Evolutionary conservation across 2,797 vertebrate genomes (phyloP).

Genomic region (Miichthys miiuy): DNA sequence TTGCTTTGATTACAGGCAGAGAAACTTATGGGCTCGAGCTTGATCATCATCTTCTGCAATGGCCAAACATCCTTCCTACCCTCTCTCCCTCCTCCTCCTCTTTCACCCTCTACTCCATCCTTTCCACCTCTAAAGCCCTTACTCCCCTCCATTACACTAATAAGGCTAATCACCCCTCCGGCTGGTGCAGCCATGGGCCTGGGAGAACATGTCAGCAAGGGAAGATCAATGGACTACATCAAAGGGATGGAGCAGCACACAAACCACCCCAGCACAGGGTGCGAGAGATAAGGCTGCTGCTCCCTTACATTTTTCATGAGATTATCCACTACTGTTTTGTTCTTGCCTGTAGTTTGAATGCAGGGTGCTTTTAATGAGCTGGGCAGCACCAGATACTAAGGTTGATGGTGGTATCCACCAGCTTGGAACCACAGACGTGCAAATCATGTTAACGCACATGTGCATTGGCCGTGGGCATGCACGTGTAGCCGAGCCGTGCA

Average conservation of each 20-base stretch:
- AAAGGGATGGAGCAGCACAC: constrained; percentile 79
- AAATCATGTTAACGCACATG: constrained; percentile 36
- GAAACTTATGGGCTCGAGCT: constrained; percentile 45
- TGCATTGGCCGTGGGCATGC: constrained; percentile 8
- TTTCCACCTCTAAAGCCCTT: constrained; percentile 74
- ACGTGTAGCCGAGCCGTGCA: background rate
- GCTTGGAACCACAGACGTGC: constrained; percentile 45
- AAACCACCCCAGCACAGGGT: constrained; percentile 70
- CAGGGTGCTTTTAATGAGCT: constrained; percentile 77
- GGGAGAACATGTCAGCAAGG: constrained; percentile 79
- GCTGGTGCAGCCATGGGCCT: constrained; percentile 72
- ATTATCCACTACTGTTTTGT: constrained; percentile 79
- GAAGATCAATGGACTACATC: constrained; percentile 85
- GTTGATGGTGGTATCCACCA: constrained; percentile 49
- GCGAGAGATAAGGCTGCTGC: constrained; percentile 76
- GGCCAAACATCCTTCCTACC: constrained; percentile 48
- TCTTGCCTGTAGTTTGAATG: constrained; percentile 69
- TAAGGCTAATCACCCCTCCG: constrained; percentile 83
- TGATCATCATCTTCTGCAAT: constrained; percentile 66
- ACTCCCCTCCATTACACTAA: constrained; percentile 82
- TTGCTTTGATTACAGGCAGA: constrained; percentile 55
- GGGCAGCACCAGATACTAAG: constrained; percentile 57
- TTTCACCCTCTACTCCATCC: constrained; percentile 48
- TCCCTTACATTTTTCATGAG: constrained; percentile 83
- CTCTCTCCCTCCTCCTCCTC: constrained; percentile 27